Conservation (phyloP, 2,797 vertebrate genomes). For the Megalops cyprinoides region DNA sequence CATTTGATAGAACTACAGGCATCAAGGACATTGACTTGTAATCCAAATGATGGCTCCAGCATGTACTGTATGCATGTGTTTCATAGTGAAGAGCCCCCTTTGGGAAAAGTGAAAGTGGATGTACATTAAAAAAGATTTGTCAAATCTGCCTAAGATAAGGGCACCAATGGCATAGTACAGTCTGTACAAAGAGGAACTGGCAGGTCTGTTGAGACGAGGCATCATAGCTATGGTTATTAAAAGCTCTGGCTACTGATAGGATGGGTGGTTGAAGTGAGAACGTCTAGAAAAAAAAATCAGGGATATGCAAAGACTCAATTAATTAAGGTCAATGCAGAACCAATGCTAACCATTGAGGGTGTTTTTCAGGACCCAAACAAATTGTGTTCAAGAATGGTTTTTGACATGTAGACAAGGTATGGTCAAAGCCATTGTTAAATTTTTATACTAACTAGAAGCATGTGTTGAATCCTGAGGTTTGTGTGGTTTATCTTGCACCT, state of each 20-base stretch:
- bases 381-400: not conserved
- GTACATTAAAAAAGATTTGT: not conserved
- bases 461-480: not conserved
- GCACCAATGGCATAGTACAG: not conserved
- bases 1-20: constrained; percentile 9
- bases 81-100: not conserved
- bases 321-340: not conserved
- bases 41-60: not conserved
- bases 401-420: not conserved
- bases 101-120: not conserved
- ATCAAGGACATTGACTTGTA: not conserved
- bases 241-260: not conserved
- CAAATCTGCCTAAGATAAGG: not conserved
- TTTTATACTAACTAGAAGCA: too few relatives aligned
- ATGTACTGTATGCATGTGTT: not conserved
- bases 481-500: not conserved
- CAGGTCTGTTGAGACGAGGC: not conserved
- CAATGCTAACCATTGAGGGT: not conserved
- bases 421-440: too few relatives aligned
- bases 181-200: not conserved
- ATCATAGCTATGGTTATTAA: not conserved
- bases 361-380: too few relatives aligned
- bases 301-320: not conserved
- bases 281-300: not conserved
- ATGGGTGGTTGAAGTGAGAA: not conserved